These are phyloP conservation scores for Criorhina ranunculi DNA, from an alignment of 2,888 invertebrate species.

Conservation along the genomic window DNA sequence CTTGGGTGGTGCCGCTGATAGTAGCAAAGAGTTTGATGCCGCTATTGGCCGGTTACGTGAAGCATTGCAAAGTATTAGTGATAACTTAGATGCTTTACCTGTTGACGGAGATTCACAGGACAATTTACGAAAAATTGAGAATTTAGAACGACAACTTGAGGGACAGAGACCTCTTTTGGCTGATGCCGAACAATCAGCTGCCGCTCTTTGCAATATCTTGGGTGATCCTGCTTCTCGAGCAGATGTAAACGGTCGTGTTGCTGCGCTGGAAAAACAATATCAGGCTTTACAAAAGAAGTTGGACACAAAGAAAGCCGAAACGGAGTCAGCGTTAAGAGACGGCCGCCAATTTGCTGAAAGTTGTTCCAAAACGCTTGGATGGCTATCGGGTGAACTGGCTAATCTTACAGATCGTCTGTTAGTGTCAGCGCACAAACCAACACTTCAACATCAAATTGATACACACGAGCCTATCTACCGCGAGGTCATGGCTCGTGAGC, in stretches of 20 bases:
- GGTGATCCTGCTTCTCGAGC: conserved; percentile 95
- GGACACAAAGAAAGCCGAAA: conserved; percentile 94
- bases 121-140: conserved; percentile 93
- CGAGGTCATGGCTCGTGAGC: conserved; percentile 94
- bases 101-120: conserved; percentile 93
- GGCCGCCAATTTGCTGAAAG: conserved; percentile 95
- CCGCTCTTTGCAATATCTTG: conserved; percentile 92
- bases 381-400: conserved; percentile 93
- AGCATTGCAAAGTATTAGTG: conserved; percentile 94
- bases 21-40: conserved; percentile 96
- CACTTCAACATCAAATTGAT: conserved; percentile 93
- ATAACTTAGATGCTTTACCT: conserved; percentile 93
- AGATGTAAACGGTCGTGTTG: conserved; percentile 95
- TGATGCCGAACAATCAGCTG: conserved; percentile 95
- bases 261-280: conserved; percentile 94
- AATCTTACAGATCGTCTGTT: conserved; percentile 90
- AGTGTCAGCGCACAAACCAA: conserved; percentile 93
- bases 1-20: conserved; percentile 95
- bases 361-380: conserved; percentile 94
- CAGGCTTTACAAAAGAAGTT: conserved; percentile 95
- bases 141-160: conserved; percentile 94
- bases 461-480: conserved; percentile 95
- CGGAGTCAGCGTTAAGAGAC: conserved; percentile 93
- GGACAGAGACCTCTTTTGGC: conserved; percentile 94
- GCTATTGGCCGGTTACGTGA: conserved; percentile 92